phyloP scores from a whole-genome alignment of 2,113 vertebrate species.

The Microtus montanus region DNA sequence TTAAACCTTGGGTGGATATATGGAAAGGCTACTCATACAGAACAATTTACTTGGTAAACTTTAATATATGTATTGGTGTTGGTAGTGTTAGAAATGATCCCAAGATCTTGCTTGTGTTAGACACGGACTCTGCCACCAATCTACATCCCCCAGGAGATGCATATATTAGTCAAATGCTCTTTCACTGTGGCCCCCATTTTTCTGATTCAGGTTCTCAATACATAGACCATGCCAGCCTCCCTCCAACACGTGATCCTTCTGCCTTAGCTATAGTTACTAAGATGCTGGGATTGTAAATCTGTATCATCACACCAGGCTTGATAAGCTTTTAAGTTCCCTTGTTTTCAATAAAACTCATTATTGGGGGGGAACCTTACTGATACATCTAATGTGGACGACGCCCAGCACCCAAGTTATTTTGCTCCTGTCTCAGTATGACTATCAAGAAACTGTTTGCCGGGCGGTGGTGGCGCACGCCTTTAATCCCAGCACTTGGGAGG shows the following conservation, averaged over 20 bases:
- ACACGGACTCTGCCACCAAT: not conserved
- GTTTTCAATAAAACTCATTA: not conserved
- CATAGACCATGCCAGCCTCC: not conserved
- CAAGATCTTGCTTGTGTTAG: not conserved
- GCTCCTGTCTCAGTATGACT: slow-evolving; percentile 51
- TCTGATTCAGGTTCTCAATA: not conserved
- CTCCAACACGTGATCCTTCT: not conserved
- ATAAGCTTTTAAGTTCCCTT: not conserved
- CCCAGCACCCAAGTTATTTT: slow-evolving; percentile 35
- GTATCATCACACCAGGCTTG: not conserved
- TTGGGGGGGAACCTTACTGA: not conserved
- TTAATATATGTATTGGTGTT: too few relatives aligned
- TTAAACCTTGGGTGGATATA: not conserved
- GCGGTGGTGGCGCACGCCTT: too few relatives aligned
- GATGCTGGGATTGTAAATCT: not conserved
- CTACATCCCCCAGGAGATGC: not conserved
- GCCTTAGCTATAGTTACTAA: not conserved
- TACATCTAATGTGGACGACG: not conserved
- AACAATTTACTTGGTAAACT: slow-evolving; percentile 17
- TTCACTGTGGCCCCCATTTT: not conserved
- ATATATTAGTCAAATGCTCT: not conserved
- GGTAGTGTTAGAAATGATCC: not conserved
- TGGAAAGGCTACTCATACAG: slow-evolving; percentile 5
- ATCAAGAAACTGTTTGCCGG: slow-evolving; percentile 54
- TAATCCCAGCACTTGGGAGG: too few relatives aligned